phyloP scores from a whole-genome alignment of 2,888 invertebrate genomes.

The Calliopum simillimum region DNA sequence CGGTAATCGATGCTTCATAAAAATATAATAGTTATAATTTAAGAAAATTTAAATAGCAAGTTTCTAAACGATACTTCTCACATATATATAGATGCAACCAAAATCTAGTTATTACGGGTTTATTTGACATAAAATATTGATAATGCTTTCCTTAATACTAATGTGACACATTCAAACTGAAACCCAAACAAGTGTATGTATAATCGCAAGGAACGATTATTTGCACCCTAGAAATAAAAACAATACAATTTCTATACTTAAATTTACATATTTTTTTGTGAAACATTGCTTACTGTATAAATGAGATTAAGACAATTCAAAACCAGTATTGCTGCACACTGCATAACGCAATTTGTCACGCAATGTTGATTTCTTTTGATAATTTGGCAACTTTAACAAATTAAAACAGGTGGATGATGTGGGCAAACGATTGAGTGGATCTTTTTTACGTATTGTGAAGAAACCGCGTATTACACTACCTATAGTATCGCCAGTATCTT shows the following conservation, averaged over 20 bases:
- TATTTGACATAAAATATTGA: too few species aligned
- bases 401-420: constrained; percentile 99
- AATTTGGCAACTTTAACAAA: constrained; percentile 96
- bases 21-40: too few species aligned
- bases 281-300: constrained; percentile 2
- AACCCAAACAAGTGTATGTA: background rate
- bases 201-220: background rate
- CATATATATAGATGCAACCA: too few species aligned
- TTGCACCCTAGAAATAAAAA: constrained; percentile 6
- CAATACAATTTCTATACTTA: background rate
- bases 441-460: constrained; percentile 95
- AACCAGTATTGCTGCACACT: constrained; percentile 97
- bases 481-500: constrained; percentile 81
- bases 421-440: constrained; percentile 94
- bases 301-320: constrained; percentile 88
- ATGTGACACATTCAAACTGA: background rate
- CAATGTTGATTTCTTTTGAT: constrained; percentile 94
- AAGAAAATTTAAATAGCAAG: too few species aligned
- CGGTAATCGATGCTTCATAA: too few species aligned
- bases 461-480: constrained; percentile 98
- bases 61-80: too few species aligned
- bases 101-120: too few species aligned
- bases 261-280: background rate
- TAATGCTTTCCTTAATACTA: too few species aligned
- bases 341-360: constrained; percentile 97